Conservation (phyloP, 2,888 invertebrate genomes). For the Ctena decussata region DNA sequence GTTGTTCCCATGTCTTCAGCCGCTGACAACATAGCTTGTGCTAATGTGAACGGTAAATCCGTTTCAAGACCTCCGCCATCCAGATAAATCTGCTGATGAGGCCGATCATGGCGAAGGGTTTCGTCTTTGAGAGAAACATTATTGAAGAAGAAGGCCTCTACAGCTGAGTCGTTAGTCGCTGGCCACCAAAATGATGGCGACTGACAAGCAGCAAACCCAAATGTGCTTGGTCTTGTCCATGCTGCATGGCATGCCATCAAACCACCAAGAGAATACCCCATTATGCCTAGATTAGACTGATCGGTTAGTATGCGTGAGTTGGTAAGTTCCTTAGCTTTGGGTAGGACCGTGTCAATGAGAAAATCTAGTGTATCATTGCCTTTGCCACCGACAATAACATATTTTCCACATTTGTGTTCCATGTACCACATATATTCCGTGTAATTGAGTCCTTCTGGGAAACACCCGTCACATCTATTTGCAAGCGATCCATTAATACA, state of each 20-base stretch:
- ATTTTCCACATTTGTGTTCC: conserved; percentile 30
- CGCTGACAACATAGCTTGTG: conserved; percentile 19
- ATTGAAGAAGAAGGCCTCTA: conserved; percentile 28
- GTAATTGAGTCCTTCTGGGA: background rate
- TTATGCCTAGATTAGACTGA: conserved; percentile 22
- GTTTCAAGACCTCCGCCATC: conserved; percentile 37
- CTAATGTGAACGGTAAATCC: conserved; percentile 9
- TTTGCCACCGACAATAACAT: background rate
- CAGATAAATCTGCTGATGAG: conserved; percentile 23
- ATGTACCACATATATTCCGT: too few species aligned
- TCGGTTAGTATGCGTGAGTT: background rate
- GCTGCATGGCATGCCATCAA: conserved; percentile 46
- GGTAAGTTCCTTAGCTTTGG: background rate
- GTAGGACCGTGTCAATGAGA: conserved; percentile 3
- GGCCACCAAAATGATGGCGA: conserved; percentile 53
- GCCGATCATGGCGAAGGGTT: background rate
- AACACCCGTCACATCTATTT: conserved; percentile 14
- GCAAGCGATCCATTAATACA: conserved; percentile 26
- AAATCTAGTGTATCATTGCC: too few species aligned
- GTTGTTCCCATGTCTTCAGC: background rate
- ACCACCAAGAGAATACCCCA: conserved; percentile 45
- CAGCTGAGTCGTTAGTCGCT: too few species aligned
- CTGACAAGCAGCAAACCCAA: conserved; percentile 42
- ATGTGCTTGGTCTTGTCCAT: conserved; percentile 38
- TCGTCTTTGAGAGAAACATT: conserved; percentile 27